phyloP scores from a whole-genome alignment of 2,888 invertebrate genomes.

The Diabrotica balteata region DNA sequence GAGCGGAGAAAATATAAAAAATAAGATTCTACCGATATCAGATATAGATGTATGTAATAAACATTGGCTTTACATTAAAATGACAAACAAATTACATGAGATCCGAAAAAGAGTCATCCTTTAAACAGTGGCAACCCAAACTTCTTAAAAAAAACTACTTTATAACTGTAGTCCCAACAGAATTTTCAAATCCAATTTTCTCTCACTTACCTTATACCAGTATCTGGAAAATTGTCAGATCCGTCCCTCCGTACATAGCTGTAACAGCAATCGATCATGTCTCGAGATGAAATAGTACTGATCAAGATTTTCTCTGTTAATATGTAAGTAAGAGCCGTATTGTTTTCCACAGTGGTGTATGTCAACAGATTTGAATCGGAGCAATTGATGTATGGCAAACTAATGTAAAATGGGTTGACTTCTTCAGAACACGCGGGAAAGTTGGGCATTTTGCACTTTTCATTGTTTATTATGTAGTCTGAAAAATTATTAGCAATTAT shows the following conservation, averaged over 20 bases:
- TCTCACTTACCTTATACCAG: slow-evolving; percentile 39
- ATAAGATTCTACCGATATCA: no score
- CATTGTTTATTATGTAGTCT: slow-evolving; percentile 44
- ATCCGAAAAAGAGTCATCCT: no score
- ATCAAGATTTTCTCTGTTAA: slow-evolving; percentile 36
- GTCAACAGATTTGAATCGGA: slow-evolving; percentile 39
- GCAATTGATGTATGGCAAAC: slow-evolving; percentile 41
- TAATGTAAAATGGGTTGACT: slow-evolving; percentile 28
- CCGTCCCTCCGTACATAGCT: slow-evolving; percentile 44
- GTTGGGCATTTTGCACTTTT: slow-evolving; percentile 46
- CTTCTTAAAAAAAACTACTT: no score
- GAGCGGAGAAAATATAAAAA: no score
- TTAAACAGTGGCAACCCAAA: no score
- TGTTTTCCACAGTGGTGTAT: slow-evolving; percentile 40
- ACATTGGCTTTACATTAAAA: no score
- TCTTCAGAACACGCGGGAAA: slow-evolving; percentile 42
- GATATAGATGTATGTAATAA: no score
- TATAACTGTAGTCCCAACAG: no score
- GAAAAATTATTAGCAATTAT: slow-evolving; percentile 10
- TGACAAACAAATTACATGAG: no score
- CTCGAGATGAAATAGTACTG: slow-evolving; percentile 35
- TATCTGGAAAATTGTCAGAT: slow-evolving; percentile 39
- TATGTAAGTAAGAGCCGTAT: slow-evolving; percentile 41
- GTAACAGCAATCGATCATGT: slow-evolving; percentile 46
- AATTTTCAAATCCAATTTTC: no score